These are phyloP conservation scores for Alethe diademata DNA, from an alignment of 2,113 vertebrate genomes.

Conservation along the genomic window DNA sequence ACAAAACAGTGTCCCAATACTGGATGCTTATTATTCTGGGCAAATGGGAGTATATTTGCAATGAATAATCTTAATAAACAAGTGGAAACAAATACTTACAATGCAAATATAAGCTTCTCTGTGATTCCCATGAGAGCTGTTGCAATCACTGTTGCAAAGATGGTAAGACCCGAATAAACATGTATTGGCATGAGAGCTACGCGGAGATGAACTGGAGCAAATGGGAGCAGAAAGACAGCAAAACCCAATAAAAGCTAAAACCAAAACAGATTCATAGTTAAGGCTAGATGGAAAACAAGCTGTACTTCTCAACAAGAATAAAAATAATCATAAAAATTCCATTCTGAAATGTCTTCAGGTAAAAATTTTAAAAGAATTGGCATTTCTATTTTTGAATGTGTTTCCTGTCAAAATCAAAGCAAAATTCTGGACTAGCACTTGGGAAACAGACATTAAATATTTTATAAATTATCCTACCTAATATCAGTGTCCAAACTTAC, in stretches of 20 bases:
- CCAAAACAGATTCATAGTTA: constrained; percentile 21
- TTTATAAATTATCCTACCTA: neutral
- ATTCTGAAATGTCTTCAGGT: neutral
- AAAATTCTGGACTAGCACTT: neutral
- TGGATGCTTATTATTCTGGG: neutral
- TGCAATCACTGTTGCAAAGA: constrained; percentile 86
- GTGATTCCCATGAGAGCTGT: constrained; percentile 91
- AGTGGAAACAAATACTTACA: constrained; percentile 82
- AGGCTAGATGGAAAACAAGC: neutral
- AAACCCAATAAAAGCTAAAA: constrained; percentile 86
- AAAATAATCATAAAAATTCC: neutral
- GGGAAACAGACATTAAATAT: neutral
- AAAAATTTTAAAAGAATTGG: neutral
- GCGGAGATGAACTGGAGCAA: constrained; percentile 79
- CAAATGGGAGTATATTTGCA: neutral
- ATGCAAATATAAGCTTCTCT: constrained; percentile 89
- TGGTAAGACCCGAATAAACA: constrained; percentile 83
- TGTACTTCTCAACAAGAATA: neutral
- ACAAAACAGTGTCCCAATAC: neutral
- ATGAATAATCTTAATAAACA: neutral
- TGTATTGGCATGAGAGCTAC: constrained; percentile 86
- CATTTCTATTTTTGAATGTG: neutral
- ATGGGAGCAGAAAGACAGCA: constrained; percentile 85
- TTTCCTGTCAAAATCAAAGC: neutral
- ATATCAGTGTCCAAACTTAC: neutral